Base-by-base conservation (phyloP, 2,113 vertebrate genomes). In the Trogon melanurus region DNA sequence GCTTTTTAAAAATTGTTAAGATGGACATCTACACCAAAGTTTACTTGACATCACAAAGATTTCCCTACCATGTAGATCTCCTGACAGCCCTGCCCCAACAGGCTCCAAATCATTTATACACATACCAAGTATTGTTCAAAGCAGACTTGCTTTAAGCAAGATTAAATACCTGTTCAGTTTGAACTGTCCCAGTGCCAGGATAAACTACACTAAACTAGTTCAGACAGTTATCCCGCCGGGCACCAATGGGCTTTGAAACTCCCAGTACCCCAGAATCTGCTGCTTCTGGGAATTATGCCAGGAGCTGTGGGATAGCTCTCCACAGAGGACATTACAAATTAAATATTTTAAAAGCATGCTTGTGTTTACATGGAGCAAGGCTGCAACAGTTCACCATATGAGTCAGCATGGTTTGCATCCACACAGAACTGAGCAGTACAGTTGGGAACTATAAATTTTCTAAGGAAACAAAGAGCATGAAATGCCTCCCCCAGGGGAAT, bases 131-230 rank as follows among this genome's bases (percentile, higher is more conserved):
- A 96, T 89, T 94, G 89, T 96, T 97, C 95, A 96, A 96, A 96
- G 95, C 84, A 96, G 94, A 61, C 87, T 89, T 94, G 94, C 91
- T 96, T 90, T 85, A 82, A 96, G 91, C 91, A 96, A 96, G 94
- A 96, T 91, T 96, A 96, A 97, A 96, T 97, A 97, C 94, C 96
- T 96, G 94, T 89, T 96, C 89, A 78, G 90, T 94, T 85, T 78
- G 56, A 96, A 83, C 95, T 96, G 95, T 96, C 90, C 88, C 96
- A 60, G 90, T 94, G 95, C 94, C 96, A 97, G 96, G 41, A 94
- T 85, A 96, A 97, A 96, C 94, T 90, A 74, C 82, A 80, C 64
- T 41, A 29, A 95, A 93, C 94, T 72, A 83, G 94, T 88, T 94
- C 88, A 94, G 94, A 95, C 67, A 2, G 87, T 93, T 94, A 94